phyloP scores from a whole-genome alignment of 2,797 vertebrate genomes.

The Coluber constrictor region DNA sequence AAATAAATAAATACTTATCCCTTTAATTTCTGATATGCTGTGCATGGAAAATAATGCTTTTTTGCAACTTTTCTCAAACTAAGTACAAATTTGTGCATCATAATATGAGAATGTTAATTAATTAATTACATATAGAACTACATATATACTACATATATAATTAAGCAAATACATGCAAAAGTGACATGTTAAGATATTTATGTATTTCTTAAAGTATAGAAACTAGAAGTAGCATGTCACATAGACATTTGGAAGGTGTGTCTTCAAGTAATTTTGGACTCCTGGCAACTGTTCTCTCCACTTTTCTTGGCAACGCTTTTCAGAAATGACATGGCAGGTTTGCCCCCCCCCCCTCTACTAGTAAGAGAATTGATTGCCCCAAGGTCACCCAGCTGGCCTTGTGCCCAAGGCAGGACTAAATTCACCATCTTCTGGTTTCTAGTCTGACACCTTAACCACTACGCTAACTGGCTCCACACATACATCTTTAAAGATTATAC shows the following conservation, averaged over 20 bases:
- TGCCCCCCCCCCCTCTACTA: rapidly evolving
- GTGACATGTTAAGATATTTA: neutral
- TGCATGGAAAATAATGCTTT: neutral
- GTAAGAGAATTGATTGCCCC: neutral
- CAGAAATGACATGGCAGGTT: neutral
- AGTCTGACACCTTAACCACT: neutral
- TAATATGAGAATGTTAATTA: neutral
- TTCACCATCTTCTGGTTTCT: neutral
- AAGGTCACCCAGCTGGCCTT: neutral
- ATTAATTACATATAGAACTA: neutral
- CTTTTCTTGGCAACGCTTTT: neutral
- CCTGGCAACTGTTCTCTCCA: neutral
- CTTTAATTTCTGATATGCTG: neutral
- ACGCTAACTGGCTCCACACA: neutral
- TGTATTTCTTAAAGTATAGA: neutral
- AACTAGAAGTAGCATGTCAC: neutral
- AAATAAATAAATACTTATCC: neutral
- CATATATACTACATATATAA: neutral
- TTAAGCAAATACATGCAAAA: neutral
- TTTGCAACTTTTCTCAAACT: neutral
- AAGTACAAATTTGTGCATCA: neutral
- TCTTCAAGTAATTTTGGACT: neutral
- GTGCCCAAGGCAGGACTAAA: neutral
- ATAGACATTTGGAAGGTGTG: neutral
- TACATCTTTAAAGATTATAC: neutral